Evolutionary conservation across 2,888 invertebrate species (phyloP), one percentile per base, ranked within the genome.

Genomic region (Barypeithes pellucidus): DNA sequence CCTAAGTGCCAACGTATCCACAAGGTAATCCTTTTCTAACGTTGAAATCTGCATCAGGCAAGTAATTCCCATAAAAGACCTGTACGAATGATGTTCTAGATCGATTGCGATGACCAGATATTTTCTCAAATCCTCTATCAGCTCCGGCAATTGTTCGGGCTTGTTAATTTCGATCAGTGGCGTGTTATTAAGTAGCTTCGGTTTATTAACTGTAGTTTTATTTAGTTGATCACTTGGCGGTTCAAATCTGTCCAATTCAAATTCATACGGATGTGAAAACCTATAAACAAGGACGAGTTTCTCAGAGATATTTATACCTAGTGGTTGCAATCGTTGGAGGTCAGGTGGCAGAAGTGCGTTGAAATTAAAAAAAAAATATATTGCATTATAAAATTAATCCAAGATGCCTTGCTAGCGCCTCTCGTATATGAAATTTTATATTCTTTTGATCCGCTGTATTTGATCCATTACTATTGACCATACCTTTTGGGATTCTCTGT

Each of bases 21-120:
- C 88, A 0, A 99, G 88, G 83, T 94, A 99, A 86, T 99, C 99
- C 1, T 88, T 87, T 14, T 89, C 87, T 7, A 88, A 88, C 0
- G 98, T 95, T 0, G 98, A 96, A 79, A 99, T 94, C 88, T 99
- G 99, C 86, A 99, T 92, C 1, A 99, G 88, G 84, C 99, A 99
- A 0, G 98, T 97, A 67, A 99, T 91, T 0, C 99, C 99, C 88
- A 94, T 94, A 84, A 94, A 99, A 0, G 94, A 92, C 22, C 75
- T 67, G 83, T 96, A 97, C 0, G 94, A 93, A 85, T 99, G 98
- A 85, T 98, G 97, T 88, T 95, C 95, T 61, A 99, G 88, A 88
- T 99, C 99, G 0, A 99, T 90, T 0, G 97, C 96, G 65, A 99
- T 89, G 83, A 94, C 94, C 1, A 87, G 85, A n/a, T 91, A 90